Evolutionary conservation across 2,113 vertebrate genomes (phyloP), one percentile per base, ranked within the genome.

Genomic region (Motacilla tschutschensis): DNA sequence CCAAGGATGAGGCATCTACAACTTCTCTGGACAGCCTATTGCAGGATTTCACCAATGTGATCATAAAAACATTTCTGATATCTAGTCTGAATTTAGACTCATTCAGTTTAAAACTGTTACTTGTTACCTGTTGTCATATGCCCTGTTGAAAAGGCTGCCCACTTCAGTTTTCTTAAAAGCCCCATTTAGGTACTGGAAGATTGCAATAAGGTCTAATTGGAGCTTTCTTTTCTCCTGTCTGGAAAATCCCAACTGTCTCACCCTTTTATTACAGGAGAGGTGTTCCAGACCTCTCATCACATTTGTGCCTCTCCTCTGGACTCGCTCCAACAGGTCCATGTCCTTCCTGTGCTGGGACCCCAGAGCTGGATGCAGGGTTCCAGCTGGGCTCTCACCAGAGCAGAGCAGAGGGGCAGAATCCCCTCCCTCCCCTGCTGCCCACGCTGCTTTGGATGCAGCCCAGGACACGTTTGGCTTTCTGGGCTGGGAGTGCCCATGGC

Each of bases 291-390:
- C n/a, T n/a, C n/a, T n/a, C n/a, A n/a, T n/a, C n/a, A n/a, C n/a
- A n/a, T n/a, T n/a, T n/a, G n/a, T n/a, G n/a, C n/a, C n/a, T n/a
- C n/a, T n/a, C n/a, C n/a, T n/a, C n/a, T n/a, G n/a, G n/a, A n/a
- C 31, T 1, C 0, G 0, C 8, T 41, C 5, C 10, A 25, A 0
- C 8, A 51, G 25, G 0, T 36, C 20, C 26, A 17, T 29, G 8
- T 17, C 25, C 17, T 50, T 12, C 19, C 14, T 50, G 19, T 19
- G 24, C 25, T 24, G 36, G 19, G 8, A 29, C 10, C 36, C 44
- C 36, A 43, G 31, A 41, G 15, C 31, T 67, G 64, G 43, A 5
- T 58, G 36, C 31, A 35, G 18, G 2, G 35, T 12, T 58, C 22
- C 43, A 29, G 53, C 8, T 50, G 53, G 33, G 16, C 2, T 17